Evolutionary conservation across 2,113 vertebrate genomes (phyloP).

Genomic region (Baryphthengus martii): DNA sequence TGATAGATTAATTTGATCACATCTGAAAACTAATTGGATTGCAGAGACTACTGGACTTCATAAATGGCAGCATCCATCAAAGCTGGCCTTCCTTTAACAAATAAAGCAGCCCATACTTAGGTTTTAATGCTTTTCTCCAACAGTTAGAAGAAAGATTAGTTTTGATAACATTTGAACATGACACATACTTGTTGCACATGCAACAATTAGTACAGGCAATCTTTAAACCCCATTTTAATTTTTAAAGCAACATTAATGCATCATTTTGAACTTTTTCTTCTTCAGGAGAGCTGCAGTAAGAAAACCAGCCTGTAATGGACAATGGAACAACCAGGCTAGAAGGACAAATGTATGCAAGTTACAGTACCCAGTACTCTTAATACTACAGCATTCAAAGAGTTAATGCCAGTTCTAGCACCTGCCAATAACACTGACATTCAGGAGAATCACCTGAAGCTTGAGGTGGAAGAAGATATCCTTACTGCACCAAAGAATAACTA

Average conservation of each 20-base stretch:
- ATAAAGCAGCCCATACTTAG: too few species aligned
- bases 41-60: not conserved
- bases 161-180: not conserved
- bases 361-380: not conserved
- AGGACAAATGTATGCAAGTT: not conserved
- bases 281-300: slow-evolving; percentile 75
- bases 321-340: not conserved
- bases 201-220: not conserved
- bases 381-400: not conserved
- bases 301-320: slow-evolving; percentile 21
- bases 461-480: not conserved
- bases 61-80: not conserved
- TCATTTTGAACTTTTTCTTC: not conserved
- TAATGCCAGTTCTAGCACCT: not conserved
- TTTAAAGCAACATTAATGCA: not conserved
- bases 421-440: not conserved
- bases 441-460: not conserved
- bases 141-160: not conserved
- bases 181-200: not conserved
- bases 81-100: not conserved
- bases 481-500: not conserved
- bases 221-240: not conserved
- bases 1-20: not conserved
- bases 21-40: not conserved
- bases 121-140: not conserved